A percentile compares a stretch with the other conserved stretches of the same genome.
Conservation (phyloP, 2,113 vertebrate species). For the Theropithecus gelada region DNA sequence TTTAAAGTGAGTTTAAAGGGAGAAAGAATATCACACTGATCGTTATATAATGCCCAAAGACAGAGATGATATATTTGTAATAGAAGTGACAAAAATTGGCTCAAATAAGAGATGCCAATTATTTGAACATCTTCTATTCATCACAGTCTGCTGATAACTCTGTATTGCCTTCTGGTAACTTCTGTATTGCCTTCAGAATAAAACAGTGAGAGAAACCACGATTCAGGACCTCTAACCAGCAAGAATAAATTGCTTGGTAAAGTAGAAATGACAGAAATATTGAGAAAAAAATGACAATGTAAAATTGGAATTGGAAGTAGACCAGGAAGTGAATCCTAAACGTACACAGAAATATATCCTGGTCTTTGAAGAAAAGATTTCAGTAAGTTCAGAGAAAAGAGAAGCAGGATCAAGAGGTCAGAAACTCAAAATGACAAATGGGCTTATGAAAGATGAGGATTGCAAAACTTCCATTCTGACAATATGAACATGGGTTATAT, state of each 20-base stretch:
- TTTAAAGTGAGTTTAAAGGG: not conserved
- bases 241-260: not conserved
- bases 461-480: not conserved
- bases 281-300: constrained; percentile 10
- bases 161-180: not conserved
- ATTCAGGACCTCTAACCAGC: not conserved
- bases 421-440: not conserved
- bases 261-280: constrained; percentile 40
- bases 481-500: not conserved
- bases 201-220: not conserved
- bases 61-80: not conserved
- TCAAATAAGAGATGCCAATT: not conserved
- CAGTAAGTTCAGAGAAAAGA: not conserved
- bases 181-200: not conserved
- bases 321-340: not conserved
- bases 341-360: not conserved
- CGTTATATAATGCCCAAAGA: not conserved
- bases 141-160: not conserved
- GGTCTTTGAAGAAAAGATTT: constrained; percentile 30
- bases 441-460: not conserved
- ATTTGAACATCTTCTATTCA: not conserved
- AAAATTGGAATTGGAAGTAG: not conserved
- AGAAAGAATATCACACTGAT: not conserved
- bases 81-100: not conserved
- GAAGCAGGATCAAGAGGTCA: not conserved